Conservation (phyloP, 2,888 invertebrate genomes). For the Subacronicta megacephala region DNA sequence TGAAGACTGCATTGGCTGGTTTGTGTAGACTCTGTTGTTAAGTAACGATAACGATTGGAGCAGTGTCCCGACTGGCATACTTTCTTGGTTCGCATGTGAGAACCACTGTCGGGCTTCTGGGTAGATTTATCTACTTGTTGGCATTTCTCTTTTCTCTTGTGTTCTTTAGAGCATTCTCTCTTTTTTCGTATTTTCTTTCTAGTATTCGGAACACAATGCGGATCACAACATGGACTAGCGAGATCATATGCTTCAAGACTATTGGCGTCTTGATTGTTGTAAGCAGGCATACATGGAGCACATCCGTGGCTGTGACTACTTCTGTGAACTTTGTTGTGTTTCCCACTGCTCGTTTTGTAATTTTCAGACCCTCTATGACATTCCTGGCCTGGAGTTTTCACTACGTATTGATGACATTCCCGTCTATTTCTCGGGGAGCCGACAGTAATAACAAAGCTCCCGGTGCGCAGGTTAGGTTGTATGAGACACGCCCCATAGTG, state of each 20-base stretch:
- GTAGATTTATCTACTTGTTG: conserved; percentile 87
- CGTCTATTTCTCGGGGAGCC: conserved; percentile 91
- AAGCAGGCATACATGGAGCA: conserved; percentile 92
- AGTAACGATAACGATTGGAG: conserved; percentile 89
- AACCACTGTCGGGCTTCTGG: conserved; percentile 81
- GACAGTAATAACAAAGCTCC: conserved; percentile 93
- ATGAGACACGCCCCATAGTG: conserved; percentile 92
- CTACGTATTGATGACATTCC: conserved; percentile 92
- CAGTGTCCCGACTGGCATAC: conserved; percentile 79
- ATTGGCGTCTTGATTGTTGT: conserved; percentile 92
- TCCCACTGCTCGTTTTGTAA: conserved; percentile 72
- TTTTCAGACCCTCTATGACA: conserved; percentile 77
- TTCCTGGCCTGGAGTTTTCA: conserved; percentile 80
- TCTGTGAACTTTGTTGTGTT: conserved; percentile 77
- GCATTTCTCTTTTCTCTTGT: conserved; percentile 90
- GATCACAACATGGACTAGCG: conserved; percentile 96
- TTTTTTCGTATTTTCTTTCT: conserved; percentile 86
- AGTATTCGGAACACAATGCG: conserved; percentile 94
- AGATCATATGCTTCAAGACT: conserved; percentile 96
- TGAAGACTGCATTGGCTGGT: conserved; percentile 95
- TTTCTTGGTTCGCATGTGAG: conserved; percentile 85
- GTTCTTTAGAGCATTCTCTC: conserved; percentile 91
- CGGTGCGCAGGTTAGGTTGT: conserved; percentile 91
- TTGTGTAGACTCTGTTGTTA: conserved; percentile 91
- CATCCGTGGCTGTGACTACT: conserved; percentile 90